Percentiles rank a stretch among this genome's conserved stretches.
Evolutionary conservation across 2,888 invertebrate species (phyloP).

Genomic region (Dascillus cervinus): DNA sequence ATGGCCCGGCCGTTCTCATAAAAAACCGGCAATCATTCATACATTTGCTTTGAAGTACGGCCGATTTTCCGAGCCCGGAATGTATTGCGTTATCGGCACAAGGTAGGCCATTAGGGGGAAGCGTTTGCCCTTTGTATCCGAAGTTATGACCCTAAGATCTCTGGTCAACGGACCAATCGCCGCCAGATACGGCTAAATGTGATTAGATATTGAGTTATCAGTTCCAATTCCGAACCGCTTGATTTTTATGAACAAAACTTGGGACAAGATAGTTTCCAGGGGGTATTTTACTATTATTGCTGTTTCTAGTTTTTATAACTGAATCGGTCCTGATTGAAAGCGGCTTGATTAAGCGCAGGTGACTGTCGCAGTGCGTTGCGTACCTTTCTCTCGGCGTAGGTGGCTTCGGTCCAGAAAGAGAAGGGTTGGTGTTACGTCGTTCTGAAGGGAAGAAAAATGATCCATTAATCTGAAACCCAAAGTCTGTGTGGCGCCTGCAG

Average conservation of each 20-base stretch:
- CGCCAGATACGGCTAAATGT: constrained; percentile 23
- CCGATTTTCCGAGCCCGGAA: constrained; percentile 3
- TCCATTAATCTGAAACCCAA: constrained; percentile 74
- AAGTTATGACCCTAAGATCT: constrained; percentile 19
- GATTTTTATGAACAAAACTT: constrained; percentile 34
- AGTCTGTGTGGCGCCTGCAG: constrained; percentile 70
- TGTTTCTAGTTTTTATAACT: constrained; percentile 13
- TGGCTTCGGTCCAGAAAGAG: constrained; percentile 5
- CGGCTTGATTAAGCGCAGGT: no score
- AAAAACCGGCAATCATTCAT: constrained; percentile 8
- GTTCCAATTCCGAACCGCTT: constrained; percentile 29
- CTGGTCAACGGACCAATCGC: constrained; percentile 21
- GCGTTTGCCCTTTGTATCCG: constrained; percentile 16
- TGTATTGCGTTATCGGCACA: constrained; percentile 6
- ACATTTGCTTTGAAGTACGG: constrained; percentile 8
- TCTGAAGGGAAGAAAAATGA: constrained; percentile 61
- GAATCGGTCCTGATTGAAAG: constrained; percentile 9
- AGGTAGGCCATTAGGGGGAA: constrained; percentile 18
- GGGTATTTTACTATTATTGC: constrained; percentile 18
- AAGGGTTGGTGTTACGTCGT: constrained; percentile 39
- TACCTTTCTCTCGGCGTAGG: constrained; percentile 4
- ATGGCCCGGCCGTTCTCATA: constrained; percentile 1
- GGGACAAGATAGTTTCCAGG: constrained; percentile 21
- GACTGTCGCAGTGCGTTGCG: no score
- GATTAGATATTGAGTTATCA: constrained; percentile 30